These are phyloP conservation scores for Amblyopsis rosae DNA, from an alignment of 2,113 vertebrate species.

Conservation along the genomic window DNA sequence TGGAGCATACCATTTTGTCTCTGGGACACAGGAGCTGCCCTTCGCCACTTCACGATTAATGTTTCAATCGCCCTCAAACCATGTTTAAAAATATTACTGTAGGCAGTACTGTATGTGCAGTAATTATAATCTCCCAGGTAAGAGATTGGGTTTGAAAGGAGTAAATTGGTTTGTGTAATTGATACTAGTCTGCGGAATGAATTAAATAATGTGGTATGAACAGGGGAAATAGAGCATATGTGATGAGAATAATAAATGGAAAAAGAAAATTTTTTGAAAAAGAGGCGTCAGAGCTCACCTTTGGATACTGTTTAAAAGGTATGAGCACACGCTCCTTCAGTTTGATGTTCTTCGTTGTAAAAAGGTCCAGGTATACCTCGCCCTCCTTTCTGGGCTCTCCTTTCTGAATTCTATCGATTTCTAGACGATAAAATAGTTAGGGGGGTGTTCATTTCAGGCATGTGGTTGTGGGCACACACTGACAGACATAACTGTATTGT, in stretches of 20 bases:
- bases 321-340: conserved; percentile 96
- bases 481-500: neutral
- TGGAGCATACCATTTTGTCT: neutral
- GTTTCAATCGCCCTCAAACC: conserved; percentile 30
- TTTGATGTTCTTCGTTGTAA: conserved; percentile 97
- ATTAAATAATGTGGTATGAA: conserved; percentile 33
- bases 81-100: conserved; percentile 33
- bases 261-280: no score
- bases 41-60: conserved; percentile 11
- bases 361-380: conserved; percentile 94
- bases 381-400: conserved; percentile 88
- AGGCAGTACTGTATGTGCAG: conserved; percentile 18
- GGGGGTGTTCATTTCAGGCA: conserved; percentile 6
- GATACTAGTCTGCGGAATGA: conserved; percentile 49
- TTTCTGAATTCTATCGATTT: conserved; percentile 97
- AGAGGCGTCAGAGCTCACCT: conserved; percentile 76
- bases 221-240: conserved; percentile 3
- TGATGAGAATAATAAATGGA: neutral
- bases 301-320: conserved; percentile 96
- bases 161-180: conserved; percentile 59
- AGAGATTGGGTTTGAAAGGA: conserved; percentile 47
- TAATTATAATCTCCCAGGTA: conserved; percentile 49
- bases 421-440: conserved; percentile 71
- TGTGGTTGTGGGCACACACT: neutral
- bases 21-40: neutral